A percentile compares a stretch with the other conserved stretches of the same genome.
Evolutionary conservation across 2,113 vertebrate genomes (phyloP).

Genomic region (Platysternon megacephalum): DNA sequence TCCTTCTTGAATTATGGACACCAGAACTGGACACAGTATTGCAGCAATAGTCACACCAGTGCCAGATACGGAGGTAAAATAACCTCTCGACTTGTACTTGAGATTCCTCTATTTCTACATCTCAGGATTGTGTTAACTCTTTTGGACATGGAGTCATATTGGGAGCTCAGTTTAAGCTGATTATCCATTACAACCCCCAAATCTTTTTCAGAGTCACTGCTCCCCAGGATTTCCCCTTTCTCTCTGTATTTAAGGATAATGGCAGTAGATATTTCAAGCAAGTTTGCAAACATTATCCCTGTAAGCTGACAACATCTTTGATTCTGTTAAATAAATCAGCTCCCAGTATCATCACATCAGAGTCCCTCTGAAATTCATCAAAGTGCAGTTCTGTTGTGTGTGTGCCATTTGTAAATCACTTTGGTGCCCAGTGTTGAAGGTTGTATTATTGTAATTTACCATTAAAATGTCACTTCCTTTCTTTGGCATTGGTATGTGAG

Average conservation of each 20-base stretch:
- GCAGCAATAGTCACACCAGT: too few species aligned
- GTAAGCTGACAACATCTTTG: not conserved
- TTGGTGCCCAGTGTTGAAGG: not conserved
- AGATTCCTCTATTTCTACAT: too few species aligned
- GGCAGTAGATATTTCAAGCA: not conserved
- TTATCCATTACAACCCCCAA: not conserved
- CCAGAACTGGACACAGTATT: too few species aligned
- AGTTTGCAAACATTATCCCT: not conserved
- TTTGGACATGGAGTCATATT: too few species aligned
- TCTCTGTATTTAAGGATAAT: not conserved
- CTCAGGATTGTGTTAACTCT: too few species aligned
- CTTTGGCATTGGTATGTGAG: not conserved
- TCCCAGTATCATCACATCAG: fast-evolving
- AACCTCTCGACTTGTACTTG: too few species aligned
- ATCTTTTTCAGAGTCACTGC: not conserved
- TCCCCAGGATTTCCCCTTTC: not conserved
- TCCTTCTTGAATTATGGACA: too few species aligned
- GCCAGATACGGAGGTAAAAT: too few species aligned
- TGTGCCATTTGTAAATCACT: fast-evolving
- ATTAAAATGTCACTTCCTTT: fast-evolving
- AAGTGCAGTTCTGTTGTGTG: fast-evolving
- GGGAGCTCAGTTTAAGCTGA: too few species aligned
- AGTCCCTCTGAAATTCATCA: not conserved
- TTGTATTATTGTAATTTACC: not conserved
- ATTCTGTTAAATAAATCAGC: not conserved